These are phyloP conservation scores for Pandemis corylana DNA, from an alignment of 2,888 invertebrate species.

Conservation along the genomic window DNA sequence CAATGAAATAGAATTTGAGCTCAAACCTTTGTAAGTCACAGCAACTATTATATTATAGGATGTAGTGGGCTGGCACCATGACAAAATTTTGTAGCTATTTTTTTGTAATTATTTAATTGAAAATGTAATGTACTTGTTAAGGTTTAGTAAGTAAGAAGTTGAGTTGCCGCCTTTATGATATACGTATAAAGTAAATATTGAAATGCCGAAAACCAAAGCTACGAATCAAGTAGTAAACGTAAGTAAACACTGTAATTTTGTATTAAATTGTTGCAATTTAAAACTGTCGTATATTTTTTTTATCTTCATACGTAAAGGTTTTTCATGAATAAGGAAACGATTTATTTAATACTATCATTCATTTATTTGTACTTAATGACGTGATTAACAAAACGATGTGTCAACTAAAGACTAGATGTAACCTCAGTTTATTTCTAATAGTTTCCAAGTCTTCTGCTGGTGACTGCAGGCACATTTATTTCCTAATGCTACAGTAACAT, in stretches of 20 bases:
- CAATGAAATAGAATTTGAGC: background rate
- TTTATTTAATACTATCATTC: slow-evolving; percentile 18
- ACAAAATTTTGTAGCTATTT: background rate
- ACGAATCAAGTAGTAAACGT: slow-evolving; percentile 59
- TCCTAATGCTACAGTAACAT: background rate
- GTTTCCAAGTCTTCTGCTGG: background rate
- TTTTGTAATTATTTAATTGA: slow-evolving; percentile 11
- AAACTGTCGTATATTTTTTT: background rate
- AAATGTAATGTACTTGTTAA: slow-evolving; percentile 16
- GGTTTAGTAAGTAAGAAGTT: slow-evolving; percentile 11
- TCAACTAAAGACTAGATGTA: slow-evolving; percentile 32
- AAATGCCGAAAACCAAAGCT: slow-evolving; percentile 43
- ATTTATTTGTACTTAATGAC: slow-evolving; percentile 40
- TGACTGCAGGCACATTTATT: background rate
- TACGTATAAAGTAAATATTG: slow-evolving; percentile 9
- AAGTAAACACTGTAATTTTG: slow-evolving; percentile 62
- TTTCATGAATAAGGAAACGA: slow-evolving; percentile 2
- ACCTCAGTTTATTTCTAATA: slow-evolving; percentile 4
- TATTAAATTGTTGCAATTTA: slow-evolving; percentile 53
- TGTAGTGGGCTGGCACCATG: slow-evolving; percentile 2
- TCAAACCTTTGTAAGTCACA: background rate
- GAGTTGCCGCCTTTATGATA: slow-evolving; percentile 1
- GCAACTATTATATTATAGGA: background rate
- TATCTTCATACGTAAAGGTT: background rate
- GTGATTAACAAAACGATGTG: slow-evolving; percentile 6